Base-by-base conservation (phyloP, 2,888 invertebrate species). In the Zonitis immaculata region DNA sequence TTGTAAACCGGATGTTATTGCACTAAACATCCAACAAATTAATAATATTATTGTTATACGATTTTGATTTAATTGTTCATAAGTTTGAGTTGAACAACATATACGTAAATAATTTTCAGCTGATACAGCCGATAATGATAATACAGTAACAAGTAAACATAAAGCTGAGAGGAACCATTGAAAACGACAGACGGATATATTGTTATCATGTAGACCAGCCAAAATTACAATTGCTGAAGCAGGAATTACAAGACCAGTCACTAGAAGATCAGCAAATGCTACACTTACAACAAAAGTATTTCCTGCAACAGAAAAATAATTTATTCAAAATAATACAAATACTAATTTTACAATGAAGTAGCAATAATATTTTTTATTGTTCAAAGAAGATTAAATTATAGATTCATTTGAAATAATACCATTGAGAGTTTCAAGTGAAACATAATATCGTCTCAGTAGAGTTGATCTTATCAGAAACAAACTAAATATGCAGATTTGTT, bases 201-300 rank as follows among this genome's bases (percentile, higher is more conserved):
- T 78, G 25, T 78, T 78, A 55, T 84, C 82, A 52, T 79, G 78
- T 9, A 80, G 70, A 0, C 84, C 86, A 0, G 88, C 86, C 12
- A 89, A 75, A 30, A 89, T 80, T 0, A 87, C 83, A 5, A 88
- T 83, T 0, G 84, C 83, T 0, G 86, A 83, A 0, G 84, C 80
- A 0, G 89, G 88, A 63, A 89, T 81, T 32, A 89, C 84, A 9
- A 83, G 69, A 0, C 83, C 81, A 0, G 88, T 86, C 8, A 89
- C 80, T 14, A 89, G 73, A 44, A 89, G 74, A 66, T 90, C 90
- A 0, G 88, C 83, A 48, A 89, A 65, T 0, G 89, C 89, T 20
- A 86, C 80, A 74, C 84, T 86, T 56, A 84, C 86, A 58, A 87
- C 76, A 71, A 85, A 86, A 25, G 85, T 80, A 73, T 87, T 87